Conservation (phyloP, 2,888 invertebrate genomes). For the Drosophila multiciliata region DNA sequence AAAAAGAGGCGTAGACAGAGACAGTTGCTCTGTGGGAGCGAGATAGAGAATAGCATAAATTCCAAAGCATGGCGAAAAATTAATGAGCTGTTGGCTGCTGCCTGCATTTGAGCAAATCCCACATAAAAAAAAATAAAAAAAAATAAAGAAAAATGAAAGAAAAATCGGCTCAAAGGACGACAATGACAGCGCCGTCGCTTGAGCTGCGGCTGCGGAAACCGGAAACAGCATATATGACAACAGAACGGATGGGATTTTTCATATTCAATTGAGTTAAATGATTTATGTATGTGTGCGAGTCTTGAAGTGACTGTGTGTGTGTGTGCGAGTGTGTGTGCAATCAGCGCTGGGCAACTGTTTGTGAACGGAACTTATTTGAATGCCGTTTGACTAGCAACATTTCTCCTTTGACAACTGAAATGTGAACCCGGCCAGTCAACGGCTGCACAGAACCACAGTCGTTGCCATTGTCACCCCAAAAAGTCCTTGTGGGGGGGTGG, state of each 20-base stretch:
- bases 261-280: slow-evolving; percentile 81
- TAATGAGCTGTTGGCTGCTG: slow-evolving; percentile 72
- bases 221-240: slow-evolving; percentile 84
- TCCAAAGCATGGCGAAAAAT: slow-evolving; percentile 62
- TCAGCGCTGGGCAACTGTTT: slow-evolving; percentile 61
- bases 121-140: slow-evolving; percentile 27
- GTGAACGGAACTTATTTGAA: slow-evolving; percentile 76
- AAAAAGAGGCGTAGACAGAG: slow-evolving; percentile 21
- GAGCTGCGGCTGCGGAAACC: slow-evolving; percentile 75
- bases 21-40: background rate
- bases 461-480: slow-evolving; percentile 13
- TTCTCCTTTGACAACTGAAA: slow-evolving; percentile 57
- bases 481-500: background rate
- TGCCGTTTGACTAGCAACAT: slow-evolving; percentile 67
- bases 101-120: slow-evolving; percentile 60
- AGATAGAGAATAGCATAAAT: slow-evolving; percentile 28
- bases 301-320: slow-evolving; percentile 9
- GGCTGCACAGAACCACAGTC: slow-evolving; percentile 1
- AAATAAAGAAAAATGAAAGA: slow-evolving; percentile 24
- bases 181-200: slow-evolving; percentile 45
- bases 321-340: slow-evolving; percentile 40
- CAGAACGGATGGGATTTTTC: slow-evolving; percentile 82
- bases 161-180: slow-evolving; percentile 51
- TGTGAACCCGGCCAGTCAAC: slow-evolving; percentile 24
- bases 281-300: slow-evolving; percentile 58